phyloP scores from a whole-genome alignment of 2,797 vertebrate genomes.

The Ciconia nigra region DNA sequence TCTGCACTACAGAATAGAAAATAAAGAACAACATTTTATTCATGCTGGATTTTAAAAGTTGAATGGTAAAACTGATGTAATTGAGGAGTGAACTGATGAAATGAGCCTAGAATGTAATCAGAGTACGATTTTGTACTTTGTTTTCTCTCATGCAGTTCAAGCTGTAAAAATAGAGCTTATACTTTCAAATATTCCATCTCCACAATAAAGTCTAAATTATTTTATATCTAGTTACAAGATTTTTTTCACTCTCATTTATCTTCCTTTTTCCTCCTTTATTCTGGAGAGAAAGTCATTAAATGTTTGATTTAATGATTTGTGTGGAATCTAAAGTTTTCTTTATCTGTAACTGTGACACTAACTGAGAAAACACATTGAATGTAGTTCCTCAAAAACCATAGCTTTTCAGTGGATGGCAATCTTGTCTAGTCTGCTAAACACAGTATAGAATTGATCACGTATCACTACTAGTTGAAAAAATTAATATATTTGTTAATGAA shows the following conservation, averaged over 20 bases:
- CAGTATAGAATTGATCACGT: not conserved
- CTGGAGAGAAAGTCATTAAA: not conserved
- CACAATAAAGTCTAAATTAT: not conserved
- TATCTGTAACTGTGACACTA: not conserved
- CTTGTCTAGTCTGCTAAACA: not conserved
- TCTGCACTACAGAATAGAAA: not conserved
- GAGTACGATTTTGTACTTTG: not conserved
- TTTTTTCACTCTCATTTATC: not conserved
- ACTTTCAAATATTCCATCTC: not conserved
- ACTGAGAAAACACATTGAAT: not conserved
- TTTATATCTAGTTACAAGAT: not conserved
- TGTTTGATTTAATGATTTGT: not conserved
- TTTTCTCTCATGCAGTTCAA: not conserved
- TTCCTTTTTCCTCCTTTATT: not conserved
- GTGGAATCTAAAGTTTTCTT: not conserved
- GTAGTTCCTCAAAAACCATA: not conserved
- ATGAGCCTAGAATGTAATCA: not conserved
- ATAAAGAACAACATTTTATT: not conserved
- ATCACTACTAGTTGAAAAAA: not conserved
- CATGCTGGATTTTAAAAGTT: not conserved
- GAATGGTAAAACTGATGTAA: not conserved
- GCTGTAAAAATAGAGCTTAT: not conserved
- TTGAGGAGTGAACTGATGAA: not conserved
- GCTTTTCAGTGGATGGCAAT: not conserved
- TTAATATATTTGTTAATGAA: not conserved